A percentile compares a stretch with the other conserved stretches of the same genome.
These are phyloP conservation scores for Ahaetulla prasina DNA, from an alignment of 2,113 vertebrate genomes.

Conservation along the genomic window DNA sequence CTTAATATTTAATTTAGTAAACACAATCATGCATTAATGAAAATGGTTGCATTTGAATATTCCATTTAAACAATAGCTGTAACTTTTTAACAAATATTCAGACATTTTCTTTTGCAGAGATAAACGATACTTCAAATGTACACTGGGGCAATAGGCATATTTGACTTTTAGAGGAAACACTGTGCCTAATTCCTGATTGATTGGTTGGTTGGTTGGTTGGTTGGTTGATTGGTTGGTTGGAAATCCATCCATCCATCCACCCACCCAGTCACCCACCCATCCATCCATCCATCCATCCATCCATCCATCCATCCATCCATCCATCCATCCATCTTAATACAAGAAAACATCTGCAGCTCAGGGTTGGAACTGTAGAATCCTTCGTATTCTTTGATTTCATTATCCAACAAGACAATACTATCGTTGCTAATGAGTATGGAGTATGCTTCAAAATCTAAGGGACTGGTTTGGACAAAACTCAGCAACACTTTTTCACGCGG, in stretches of 20 bases:
- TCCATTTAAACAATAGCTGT: slow-evolving; percentile 69
- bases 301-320: too few relatives aligned
- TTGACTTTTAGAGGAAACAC: neutral
- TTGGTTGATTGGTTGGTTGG: neutral
- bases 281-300: neutral
- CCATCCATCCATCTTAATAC: neutral
- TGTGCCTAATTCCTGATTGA: neutral
- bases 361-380: neutral
- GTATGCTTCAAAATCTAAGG: too few relatives aligned
- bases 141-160: neutral
- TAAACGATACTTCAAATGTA: neutral
- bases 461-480: too few relatives aligned
- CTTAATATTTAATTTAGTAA: neutral
- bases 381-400: neutral
- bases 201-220: neutral
- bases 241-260: too few relatives aligned
- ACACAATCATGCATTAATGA: neutral
- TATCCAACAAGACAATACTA: neutral
- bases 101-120: neutral
- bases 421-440: neutral
- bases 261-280: too few relatives aligned
- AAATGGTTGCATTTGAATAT: slow-evolving; percentile 42
- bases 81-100: slow-evolving; percentile 53
- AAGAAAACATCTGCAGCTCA: neutral
- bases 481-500: too few relatives aligned